Evolutionary conservation across 2,797 vertebrate species (phyloP).

Genomic region (Acomys russatus): DNA sequence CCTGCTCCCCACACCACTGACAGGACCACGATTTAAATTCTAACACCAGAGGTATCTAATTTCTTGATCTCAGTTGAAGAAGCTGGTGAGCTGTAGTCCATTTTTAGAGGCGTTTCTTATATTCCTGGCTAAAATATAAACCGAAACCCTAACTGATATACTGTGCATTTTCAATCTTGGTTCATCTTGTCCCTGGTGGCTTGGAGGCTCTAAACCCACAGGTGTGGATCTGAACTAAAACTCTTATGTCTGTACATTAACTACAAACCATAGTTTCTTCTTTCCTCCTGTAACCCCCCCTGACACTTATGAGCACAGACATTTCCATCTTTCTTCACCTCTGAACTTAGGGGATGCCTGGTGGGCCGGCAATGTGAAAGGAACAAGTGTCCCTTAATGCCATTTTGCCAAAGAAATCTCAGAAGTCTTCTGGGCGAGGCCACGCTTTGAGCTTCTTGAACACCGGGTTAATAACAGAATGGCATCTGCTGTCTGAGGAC

Average conservation of each 20-base stretch:
- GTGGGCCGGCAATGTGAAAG: constrained; percentile 78
- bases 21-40: constrained; percentile 11
- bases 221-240: constrained; percentile 9
- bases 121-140: constrained; percentile 47
- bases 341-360: constrained; percentile 81
- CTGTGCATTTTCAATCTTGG: background rate
- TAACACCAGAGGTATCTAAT: background rate
- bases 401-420: constrained; percentile 81
- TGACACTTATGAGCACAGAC: constrained; percentile 26
- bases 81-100: background rate
- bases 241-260: constrained; percentile 47
- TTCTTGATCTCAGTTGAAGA: constrained; percentile 6
- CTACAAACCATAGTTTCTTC: constrained; percentile 55
- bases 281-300: constrained; percentile 16
- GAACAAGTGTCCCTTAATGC: constrained; percentile 69
- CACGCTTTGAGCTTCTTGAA: constrained; percentile 79
- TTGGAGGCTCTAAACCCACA: constrained; percentile 25
- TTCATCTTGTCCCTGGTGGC: constrained; percentile 4
- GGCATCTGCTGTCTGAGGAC: constrained; percentile 83
- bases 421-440: constrained; percentile 73
- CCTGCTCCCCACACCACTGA: background rate
- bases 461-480: constrained; percentile 86
- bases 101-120: constrained; percentile 49
- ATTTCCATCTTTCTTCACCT: constrained; percentile 72
- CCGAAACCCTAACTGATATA: background rate